These are phyloP conservation scores for Tetanocera ferruginea DNA, from an alignment of 2,888 invertebrate species.

Conservation along the genomic window DNA sequence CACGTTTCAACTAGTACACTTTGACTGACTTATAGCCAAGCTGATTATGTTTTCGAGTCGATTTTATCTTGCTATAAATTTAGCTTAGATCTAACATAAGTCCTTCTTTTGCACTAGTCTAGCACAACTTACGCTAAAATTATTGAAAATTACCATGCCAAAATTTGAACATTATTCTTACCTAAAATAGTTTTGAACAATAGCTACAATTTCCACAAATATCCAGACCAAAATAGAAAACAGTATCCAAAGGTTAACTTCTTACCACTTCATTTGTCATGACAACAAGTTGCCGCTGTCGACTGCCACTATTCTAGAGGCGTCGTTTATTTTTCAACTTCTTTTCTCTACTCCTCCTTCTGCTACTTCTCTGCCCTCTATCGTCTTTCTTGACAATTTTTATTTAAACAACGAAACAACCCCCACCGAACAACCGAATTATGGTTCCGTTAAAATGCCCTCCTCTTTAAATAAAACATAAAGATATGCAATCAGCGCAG, in stretches of 20 bases:
- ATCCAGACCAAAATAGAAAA: neutral
- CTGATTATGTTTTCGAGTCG: neutral
- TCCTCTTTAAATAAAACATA: slow-evolving; percentile 45
- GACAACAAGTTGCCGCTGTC: slow-evolving; percentile 12
- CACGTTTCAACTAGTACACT: neutral
- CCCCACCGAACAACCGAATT: slow-evolving; percentile 3
- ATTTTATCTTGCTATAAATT: neutral
- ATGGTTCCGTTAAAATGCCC: slow-evolving; percentile 27
- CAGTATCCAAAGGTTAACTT: neutral
- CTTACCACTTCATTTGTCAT: slow-evolving; percentile 38
- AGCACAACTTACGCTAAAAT: too few relatives aligned
- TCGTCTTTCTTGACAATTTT: neutral
- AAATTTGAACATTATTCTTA: neutral
- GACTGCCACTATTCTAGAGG: slow-evolving; percentile 1
- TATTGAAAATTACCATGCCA: neutral
- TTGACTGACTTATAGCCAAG: neutral
- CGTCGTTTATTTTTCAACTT: neutral
- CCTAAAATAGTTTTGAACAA: neutral
- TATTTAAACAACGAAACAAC: neutral
- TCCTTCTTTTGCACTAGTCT: neutral
- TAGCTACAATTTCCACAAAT: neutral
- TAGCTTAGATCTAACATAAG: neutral
- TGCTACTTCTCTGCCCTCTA: neutral
- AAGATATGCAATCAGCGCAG: slow-evolving; percentile 53
- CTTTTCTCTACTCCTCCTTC: neutral